These are phyloP conservation scores for Epinephelus fuscoguttatus DNA, from an alignment of 2,113 vertebrate genomes.

Conservation along the genomic window DNA sequence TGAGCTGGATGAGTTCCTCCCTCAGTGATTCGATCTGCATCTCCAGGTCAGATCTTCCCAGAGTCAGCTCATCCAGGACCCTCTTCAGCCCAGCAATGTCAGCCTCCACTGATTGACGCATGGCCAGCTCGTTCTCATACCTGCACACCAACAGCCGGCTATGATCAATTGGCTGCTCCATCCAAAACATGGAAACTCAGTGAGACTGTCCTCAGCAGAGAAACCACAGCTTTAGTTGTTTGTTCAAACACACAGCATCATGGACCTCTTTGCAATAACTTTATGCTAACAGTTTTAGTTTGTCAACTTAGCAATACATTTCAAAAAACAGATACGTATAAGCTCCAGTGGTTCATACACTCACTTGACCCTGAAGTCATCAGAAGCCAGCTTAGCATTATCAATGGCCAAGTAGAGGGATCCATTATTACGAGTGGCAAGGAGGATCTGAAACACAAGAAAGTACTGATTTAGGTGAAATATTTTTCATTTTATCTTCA, in stretches of 20 bases:
- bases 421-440: constrained; percentile 74
- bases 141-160: constrained; percentile 66
- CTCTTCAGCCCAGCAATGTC: constrained; percentile 86
- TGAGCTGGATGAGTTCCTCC: constrained; percentile 86
- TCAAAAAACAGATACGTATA: background rate
- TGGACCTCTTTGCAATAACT: background rate
- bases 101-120: constrained; percentile 87
- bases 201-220: no score
- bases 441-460: constrained; percentile 73
- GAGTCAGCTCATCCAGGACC: constrained; percentile 83
- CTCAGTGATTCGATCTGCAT: constrained; percentile 83
- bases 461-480: background rate
- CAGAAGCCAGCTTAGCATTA: constrained; percentile 86
- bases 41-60: constrained; percentile 80
- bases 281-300: no score
- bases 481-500: background rate
- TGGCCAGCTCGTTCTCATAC: constrained; percentile 87
- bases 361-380: constrained; percentile 88
- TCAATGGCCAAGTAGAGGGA: constrained; percentile 81
- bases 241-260: no score
- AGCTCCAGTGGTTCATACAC: background rate
- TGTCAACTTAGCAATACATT: background rate
- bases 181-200: background rate
- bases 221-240: no score
- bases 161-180: background rate